These are phyloP conservation scores for Muraenolepis orangiensis DNA, from an alignment of 2,797 vertebrate genomes.

Conservation along the genomic window DNA sequence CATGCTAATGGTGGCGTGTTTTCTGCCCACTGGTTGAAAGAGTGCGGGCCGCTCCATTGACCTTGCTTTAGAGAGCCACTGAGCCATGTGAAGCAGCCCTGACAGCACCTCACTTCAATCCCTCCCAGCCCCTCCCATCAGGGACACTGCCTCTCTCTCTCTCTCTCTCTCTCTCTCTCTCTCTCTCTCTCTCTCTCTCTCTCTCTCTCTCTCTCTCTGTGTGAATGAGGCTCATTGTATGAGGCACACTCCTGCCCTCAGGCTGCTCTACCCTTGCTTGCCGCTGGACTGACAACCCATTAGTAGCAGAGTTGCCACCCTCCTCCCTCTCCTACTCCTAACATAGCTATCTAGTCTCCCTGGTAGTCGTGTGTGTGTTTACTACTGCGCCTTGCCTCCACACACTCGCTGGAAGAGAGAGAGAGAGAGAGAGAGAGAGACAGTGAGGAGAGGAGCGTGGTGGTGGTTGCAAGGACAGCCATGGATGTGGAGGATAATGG, in stretches of 20 bases:
- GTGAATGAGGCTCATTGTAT: conserved; percentile 86
- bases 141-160: conserved; percentile 41
- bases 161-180: conserved; percentile 17
- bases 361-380: background rate
- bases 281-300: conserved; percentile 57
- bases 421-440: conserved; percentile 67
- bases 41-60: conserved; percentile 58
- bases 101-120: conserved; percentile 51
- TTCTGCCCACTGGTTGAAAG: conserved; percentile 48
- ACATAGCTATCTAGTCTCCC: background rate
- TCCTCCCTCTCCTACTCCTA: background rate
- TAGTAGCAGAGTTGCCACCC: conserved; percentile 77
- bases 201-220: conserved; percentile 48
- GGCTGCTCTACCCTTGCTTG: conserved; percentile 59
- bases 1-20: conserved; percentile 56
- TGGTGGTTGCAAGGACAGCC: conserved; percentile 64
- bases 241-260: conserved; percentile 84
- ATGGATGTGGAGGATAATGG: conserved; percentile 50
- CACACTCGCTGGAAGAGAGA: conserved; percentile 69
- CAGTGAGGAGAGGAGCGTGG: conserved; percentile 44
- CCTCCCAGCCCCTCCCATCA: conserved; percentile 48
- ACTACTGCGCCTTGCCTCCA: conserved; percentile 52
- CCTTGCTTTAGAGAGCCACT: conserved; percentile 70
- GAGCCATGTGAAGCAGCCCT: conserved; percentile 61
- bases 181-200: conserved; percentile 47